These are phyloP conservation scores for Plotosus lineatus DNA, from an alignment of 2,113 vertebrate species.

Conservation along the genomic window DNA sequence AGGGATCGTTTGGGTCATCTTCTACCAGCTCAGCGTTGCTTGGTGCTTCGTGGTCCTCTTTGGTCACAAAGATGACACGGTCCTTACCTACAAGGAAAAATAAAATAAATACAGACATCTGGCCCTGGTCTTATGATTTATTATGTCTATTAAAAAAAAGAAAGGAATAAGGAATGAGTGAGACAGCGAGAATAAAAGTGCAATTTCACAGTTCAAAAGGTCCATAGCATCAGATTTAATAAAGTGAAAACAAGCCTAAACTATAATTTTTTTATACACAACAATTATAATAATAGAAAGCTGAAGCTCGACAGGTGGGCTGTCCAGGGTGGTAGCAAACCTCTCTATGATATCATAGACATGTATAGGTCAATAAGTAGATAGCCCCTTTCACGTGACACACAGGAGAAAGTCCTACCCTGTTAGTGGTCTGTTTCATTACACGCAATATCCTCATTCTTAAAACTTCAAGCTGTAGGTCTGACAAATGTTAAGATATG, in stretches of 20 bases:
- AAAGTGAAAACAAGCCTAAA: not conserved
- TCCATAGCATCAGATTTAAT: not conserved
- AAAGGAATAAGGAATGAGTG: not conserved
- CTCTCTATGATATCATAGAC: too few relatives aligned
- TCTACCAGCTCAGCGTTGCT: constrained; percentile 93
- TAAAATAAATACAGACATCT: not conserved
- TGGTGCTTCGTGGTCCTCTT: constrained; percentile 89
- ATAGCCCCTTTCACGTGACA: too few relatives aligned
- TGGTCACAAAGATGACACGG: constrained; percentile 77
- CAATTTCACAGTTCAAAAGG: not conserved
- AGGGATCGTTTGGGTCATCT: constrained; percentile 94
- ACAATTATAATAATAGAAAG: not conserved
- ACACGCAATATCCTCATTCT: too few relatives aligned
- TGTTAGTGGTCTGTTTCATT: too few relatives aligned
- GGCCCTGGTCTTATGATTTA: too few relatives aligned
- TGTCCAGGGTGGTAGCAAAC: too few relatives aligned
- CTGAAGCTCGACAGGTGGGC: too few relatives aligned
- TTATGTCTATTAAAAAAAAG: too few relatives aligned
- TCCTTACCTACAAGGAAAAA: constrained; percentile 70
- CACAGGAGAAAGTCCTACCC: too few relatives aligned
- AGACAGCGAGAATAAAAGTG: not conserved
- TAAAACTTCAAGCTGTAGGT: too few relatives aligned
- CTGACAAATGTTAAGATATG: not conserved
- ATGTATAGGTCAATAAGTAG: too few relatives aligned
- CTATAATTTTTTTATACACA: not conserved